These are phyloP conservation scores for Bombyx huttoni DNA, from an alignment of 2,888 invertebrate species.

Conservation along the genomic window DNA sequence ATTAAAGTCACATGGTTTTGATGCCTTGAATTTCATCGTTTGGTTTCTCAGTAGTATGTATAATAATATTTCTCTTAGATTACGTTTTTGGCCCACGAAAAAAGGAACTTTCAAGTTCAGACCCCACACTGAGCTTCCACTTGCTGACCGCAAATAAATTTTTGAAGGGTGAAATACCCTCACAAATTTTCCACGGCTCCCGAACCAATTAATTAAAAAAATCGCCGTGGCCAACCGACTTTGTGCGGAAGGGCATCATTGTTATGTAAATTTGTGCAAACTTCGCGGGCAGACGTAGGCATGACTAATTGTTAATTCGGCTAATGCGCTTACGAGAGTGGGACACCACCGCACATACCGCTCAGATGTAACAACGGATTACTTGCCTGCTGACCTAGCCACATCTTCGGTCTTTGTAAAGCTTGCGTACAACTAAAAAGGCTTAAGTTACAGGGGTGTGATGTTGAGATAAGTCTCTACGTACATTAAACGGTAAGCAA, in stretches of 20 bases:
- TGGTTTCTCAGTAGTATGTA: too few relatives aligned
- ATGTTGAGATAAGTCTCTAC: background rate
- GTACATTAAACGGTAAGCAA: too few relatives aligned
- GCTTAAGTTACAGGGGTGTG: background rate
- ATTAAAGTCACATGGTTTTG: too few relatives aligned
- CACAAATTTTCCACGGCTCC: constrained; percentile 57
- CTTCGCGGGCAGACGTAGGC: constrained; percentile 62
- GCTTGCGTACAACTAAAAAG: background rate
- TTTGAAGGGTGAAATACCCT: constrained; percentile 26
- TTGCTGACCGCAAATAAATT: constrained; percentile 37
- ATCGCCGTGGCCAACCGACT: constrained; percentile 50
- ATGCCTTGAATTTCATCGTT: too few relatives aligned
- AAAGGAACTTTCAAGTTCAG: background rate
- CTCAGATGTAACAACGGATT: constrained; percentile 33
- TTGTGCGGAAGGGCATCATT: constrained; percentile 55
- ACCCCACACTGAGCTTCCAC: constrained; percentile 5
- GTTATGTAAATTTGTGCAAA: constrained; percentile 71
- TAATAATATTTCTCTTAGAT: too few relatives aligned
- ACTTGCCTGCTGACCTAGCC: constrained; percentile 18
- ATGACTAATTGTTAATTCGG: constrained; percentile 72
- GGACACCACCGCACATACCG: constrained; percentile 32
- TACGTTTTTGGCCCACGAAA: too few relatives aligned
- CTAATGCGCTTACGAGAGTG: constrained; percentile 61
- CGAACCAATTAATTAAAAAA: constrained; percentile 69
- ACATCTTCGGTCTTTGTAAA: constrained; percentile 6